A percentile compares a stretch with the other conserved stretches of the same genome.
These are phyloP conservation scores for Misgurnus mizolepis DNA, from an alignment of 2,113 vertebrate species.

Conservation along the genomic window DNA sequence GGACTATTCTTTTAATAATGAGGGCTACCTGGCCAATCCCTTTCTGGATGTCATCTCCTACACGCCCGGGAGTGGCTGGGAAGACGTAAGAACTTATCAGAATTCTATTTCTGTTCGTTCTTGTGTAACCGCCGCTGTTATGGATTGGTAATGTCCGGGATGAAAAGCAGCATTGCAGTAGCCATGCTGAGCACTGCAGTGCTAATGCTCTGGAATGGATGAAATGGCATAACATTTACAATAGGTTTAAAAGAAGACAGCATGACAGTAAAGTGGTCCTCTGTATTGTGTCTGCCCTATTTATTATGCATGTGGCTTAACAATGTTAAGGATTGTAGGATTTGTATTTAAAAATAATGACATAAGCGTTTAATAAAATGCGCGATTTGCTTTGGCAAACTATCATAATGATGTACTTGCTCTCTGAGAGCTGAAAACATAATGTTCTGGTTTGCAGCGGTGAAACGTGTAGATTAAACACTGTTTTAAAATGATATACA, in stretches of 20 bases:
- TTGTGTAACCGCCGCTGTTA: constrained; percentile 25
- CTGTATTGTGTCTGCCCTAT: no score
- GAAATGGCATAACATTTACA: background rate
- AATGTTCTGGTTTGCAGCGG: constrained; percentile 22
- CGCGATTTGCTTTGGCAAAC: constrained; percentile 5
- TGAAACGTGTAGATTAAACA: constrained; percentile 32
- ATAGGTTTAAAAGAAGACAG: background rate
- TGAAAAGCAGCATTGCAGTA: constrained; percentile 38
- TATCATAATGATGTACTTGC: background rate
- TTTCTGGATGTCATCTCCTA: constrained; percentile 92
- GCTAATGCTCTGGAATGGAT: constrained; percentile 16
- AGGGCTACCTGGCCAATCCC: constrained; percentile 92
- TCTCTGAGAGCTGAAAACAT: constrained; percentile 4
- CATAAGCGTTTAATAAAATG: constrained; percentile 19
- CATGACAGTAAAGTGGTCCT: background rate
- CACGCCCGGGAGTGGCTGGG: constrained; percentile 87
- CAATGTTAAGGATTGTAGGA: background rate
- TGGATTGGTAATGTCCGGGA: constrained; percentile 35
- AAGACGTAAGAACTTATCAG: constrained; percentile 83
- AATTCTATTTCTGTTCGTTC: constrained; percentile 29
- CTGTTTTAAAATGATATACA: constrained; percentile 39
- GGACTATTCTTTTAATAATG: constrained; percentile 91
- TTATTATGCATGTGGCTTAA: constrained; percentile 5
- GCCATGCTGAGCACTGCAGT: constrained; percentile 38
- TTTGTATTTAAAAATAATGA: background rate